Evolutionary conservation across 2,797 vertebrate species (phyloP).

Genomic region (Philypnodon macrostomus): DNA sequence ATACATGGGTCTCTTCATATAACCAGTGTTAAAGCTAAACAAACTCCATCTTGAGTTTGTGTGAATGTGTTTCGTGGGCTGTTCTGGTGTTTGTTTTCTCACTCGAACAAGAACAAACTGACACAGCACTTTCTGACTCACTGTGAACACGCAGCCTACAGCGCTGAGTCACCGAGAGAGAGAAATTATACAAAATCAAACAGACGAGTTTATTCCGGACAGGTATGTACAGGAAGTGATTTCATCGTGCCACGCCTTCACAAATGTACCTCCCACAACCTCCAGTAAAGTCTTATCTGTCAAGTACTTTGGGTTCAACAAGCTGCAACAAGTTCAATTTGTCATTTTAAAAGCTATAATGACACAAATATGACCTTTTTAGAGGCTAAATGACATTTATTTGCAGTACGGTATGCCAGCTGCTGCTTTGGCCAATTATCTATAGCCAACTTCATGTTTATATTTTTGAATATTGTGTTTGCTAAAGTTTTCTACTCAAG

Average conservation of each 20-base stretch:
- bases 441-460: too few relatives aligned
- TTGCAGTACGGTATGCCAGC: too few relatives aligned
- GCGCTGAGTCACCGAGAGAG: slow-evolving; percentile 25
- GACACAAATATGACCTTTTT: too few relatives aligned
- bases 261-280: too few relatives aligned
- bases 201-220: background rate
- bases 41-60: too few relatives aligned
- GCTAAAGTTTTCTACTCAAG: too few relatives aligned
- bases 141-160: slow-evolving; percentile 5
- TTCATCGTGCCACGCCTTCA: background rate
- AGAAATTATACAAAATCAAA: slow-evolving; percentile 2
- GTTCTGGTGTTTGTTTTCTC: slow-evolving; percentile 6
- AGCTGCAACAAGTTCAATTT: background rate
- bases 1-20: too few relatives aligned
- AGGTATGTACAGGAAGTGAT: slow-evolving; percentile 2
- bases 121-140: background rate
- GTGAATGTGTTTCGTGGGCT: background rate
- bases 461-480: too few relatives aligned
- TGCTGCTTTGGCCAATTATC: too few relatives aligned
- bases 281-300: background rate
- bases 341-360: background rate
- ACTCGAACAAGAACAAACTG: slow-evolving; percentile 3
- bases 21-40: too few relatives aligned
- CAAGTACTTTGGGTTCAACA: background rate
- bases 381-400: too few relatives aligned